Base-by-base conservation (phyloP, 2,113 vertebrate genomes). In the Sisor rabdophorus region DNA sequence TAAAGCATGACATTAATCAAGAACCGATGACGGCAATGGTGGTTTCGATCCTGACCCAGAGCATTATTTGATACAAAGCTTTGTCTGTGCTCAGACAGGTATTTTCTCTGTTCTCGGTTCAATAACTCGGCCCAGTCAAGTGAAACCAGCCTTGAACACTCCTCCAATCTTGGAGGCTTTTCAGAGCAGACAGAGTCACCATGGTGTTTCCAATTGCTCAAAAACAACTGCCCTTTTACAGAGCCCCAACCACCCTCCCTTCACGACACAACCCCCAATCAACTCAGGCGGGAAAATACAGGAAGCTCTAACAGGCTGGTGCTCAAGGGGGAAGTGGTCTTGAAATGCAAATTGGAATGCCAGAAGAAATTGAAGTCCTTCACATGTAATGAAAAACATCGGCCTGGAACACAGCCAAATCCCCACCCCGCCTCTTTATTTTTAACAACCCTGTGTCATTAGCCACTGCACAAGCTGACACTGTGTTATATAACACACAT, bases 331-430 rank as follows among this genome's bases (percentile, higher is more conserved):
- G 71, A 67, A 64, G 61, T 50, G 65, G 64, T 73, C 81, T 77
- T 82, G 76, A 81, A 83, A 87, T 83, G 83, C 78, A 83, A 83
- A 85, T 83, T 58, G 82, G 77, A 79, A 79, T 78, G 75, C 81
- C 77, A 76, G 78, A 44, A 60, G 53, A 76, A 78, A 74, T 47
- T 55, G 59, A 69, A 60, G 75, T 77, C 75, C 75, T 81, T 81
- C 69, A 77, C 77, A 56, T 61, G 75, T 76, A 81, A 83, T 73
- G 67, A 77, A 76, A 84, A 84, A 81, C 77, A 84, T 75, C 72
- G 26, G 53, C 26, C 40, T 79, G 80, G 72, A 79, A 79, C 59
- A 9, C 24, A n/a, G 69, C 80, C 82, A 81, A 76, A 81, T 50
- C 48, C 63, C 36, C 9, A 71, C 73, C 52, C 64, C 28, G 13